Conservation (phyloP, 92 coral and sea anemone species). For the Pocillopora grandis region DNA sequence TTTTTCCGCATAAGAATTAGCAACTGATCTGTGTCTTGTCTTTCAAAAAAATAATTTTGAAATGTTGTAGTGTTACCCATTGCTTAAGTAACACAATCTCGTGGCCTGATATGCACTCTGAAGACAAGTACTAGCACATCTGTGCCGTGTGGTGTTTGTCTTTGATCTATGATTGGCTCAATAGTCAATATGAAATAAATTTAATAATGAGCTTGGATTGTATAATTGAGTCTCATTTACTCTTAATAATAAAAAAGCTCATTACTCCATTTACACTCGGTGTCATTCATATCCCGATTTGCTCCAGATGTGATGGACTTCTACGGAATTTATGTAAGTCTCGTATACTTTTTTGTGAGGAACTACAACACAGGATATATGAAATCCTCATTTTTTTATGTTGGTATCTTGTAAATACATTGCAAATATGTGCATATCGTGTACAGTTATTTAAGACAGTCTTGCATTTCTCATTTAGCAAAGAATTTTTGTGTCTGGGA, state of each 20-base stretch:
- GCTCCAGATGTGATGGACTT: constrained; percentile 27
- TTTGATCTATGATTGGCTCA: constrained; percentile 19
- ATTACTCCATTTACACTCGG: neutral
- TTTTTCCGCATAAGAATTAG: neutral
- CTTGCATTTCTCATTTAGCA: neutral
- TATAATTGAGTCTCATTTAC: constrained; percentile 14
- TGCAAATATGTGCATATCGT: neutral
- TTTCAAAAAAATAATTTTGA: neutral
- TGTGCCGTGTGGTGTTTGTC: constrained; percentile 17
- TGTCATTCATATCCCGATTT: constrained; percentile 23
- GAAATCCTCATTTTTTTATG: neutral
- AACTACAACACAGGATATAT: neutral
- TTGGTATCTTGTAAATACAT: too few relatives aligned
- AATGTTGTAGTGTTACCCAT: constrained; percentile 10
- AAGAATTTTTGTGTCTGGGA: neutral
- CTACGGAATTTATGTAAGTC: constrained; percentile 41
- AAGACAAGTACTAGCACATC: constrained; percentile 2
- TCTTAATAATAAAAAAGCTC: constrained; percentile 6
- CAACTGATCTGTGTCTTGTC: neutral
- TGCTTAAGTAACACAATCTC: neutral
- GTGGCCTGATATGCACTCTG: neutral
- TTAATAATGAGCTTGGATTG: constrained; percentile 2
- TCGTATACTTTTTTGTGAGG: neutral
- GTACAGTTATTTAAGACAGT: neutral
- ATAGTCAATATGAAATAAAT: constrained; percentile 12